Conservation (phyloP, 2,888 invertebrate genomes). For the Hypercompe scribonia region DNA sequence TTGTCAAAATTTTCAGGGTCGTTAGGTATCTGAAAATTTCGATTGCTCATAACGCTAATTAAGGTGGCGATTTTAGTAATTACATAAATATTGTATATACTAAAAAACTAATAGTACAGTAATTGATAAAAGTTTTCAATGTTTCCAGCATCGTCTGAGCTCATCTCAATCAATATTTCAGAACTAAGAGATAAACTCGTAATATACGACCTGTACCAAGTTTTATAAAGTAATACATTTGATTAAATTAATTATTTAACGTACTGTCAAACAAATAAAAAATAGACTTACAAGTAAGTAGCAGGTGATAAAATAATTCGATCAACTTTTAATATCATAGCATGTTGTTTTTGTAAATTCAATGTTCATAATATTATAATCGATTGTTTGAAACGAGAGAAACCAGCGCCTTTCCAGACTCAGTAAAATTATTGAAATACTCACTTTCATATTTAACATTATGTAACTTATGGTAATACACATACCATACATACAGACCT, state of each 20-base stretch:
- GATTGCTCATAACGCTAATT: too few species aligned
- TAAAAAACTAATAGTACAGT: too few species aligned
- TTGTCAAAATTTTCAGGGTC: too few species aligned
- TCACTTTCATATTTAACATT: constrained; percentile 51
- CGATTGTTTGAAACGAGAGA: constrained; percentile 36
- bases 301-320: neutral
- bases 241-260: neutral
- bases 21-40: too few species aligned
- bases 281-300: neutral
- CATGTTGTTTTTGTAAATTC: constrained; percentile 38
- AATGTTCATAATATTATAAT: constrained; percentile 53
- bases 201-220: neutral
- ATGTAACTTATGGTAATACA: constrained; percentile 36
- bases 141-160: too few species aligned
- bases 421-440: constrained; percentile 32
- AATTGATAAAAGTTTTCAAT: too few species aligned
- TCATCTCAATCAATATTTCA: too few species aligned
- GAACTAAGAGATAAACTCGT: too few species aligned
- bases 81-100: too few species aligned
- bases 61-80: too few species aligned
- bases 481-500: neutral
- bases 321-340: too few species aligned
- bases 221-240: neutral
- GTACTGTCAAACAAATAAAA: too few species aligned
- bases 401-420: constrained; percentile 45